Evolutionary conservation across 2,797 vertebrate genomes (phyloP), one percentile per base, ranked within the genome.

Genomic region (Cottoperca gobio): DNA sequence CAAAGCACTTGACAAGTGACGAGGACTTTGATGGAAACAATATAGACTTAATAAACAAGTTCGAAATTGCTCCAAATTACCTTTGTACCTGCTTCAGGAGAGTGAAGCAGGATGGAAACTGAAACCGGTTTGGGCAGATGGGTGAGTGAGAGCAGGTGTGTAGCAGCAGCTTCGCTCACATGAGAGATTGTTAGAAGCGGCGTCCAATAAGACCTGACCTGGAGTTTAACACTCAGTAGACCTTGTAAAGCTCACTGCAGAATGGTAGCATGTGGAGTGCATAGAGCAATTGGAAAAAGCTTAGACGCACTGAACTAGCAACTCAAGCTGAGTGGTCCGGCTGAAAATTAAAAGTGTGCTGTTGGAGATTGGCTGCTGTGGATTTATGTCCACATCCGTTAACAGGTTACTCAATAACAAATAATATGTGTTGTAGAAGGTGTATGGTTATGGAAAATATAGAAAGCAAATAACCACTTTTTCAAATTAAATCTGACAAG

Each of bases 211-310:
- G 37, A 58, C 58, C 37, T 31, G 65, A 81, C 49, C 42, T 14
- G 74, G 21, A 66, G 35, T 79, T 82, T 62, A 71, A 73, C 62
- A 37, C 73, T 61, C 50, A 61, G 35, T 64, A 70, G 49, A 70
- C 49, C 58, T 19, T n/a, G 55, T 65, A 75, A 43, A 73, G 55
- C 46, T 58, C 60, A 40, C 14, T 72, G 37, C 69, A 26, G 67
- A 61, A 28, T 55, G 24, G 53, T 24, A 49, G 64, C 62, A 58
- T 71, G 55, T 58, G 59, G 48, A 84, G 77, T 66, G 55, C 50
- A 39, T n/a, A 16, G 59, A 42, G 57, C 45, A 82, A 85, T 74
- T 85, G 70, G 76, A 71, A 72, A 82, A 40, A 28, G 67, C 76
- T 81, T 40, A 58, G 50, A 73, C 13, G 35, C 24, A 48, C 14